phyloP scores from a whole-genome alignment of 2,797 vertebrate species.

The Helarctos malayanus region DNA sequence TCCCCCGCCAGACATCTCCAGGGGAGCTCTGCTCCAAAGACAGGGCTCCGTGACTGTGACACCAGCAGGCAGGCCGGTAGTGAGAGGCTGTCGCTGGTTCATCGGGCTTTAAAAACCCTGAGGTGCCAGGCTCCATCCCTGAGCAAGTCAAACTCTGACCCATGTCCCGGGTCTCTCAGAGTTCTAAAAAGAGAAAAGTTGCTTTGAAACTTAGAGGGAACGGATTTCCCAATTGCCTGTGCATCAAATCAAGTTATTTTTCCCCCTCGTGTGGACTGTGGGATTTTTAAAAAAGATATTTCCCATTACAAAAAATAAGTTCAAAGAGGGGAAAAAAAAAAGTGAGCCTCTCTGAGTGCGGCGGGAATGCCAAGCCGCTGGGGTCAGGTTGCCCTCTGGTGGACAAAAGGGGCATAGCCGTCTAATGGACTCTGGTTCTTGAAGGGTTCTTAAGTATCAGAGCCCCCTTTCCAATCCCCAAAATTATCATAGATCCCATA shows the following conservation, averaged over 20 bases:
- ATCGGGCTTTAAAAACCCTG: background rate
- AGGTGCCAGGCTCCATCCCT: background rate
- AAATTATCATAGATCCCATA: accelerated
- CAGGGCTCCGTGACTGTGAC: background rate
- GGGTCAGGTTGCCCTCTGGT: slow-evolving; percentile 47
- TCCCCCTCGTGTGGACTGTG: background rate
- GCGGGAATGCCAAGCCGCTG: accelerated
- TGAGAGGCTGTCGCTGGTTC: too few species aligned
- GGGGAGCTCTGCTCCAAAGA: background rate
- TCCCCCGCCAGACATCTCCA: background rate
- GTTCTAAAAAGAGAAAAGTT: background rate
- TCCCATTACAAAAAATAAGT: slow-evolving; percentile 3
- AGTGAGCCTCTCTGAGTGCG: accelerated
- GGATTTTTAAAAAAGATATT: background rate
- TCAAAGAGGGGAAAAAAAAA: background rate
- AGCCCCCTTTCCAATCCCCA: background rate
- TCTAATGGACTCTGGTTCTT: accelerated
- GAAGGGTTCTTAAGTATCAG: accelerated
- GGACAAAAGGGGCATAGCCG: background rate
- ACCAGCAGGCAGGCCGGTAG: background rate
- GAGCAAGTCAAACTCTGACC: background rate
- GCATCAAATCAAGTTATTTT: background rate
- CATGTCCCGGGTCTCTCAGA: accelerated
- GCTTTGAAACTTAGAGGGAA: background rate
- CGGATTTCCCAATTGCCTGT: background rate